Evolutionary conservation across 2,113 vertebrate genomes (phyloP).

Genomic region (Drymodes brunneopygia): DNA sequence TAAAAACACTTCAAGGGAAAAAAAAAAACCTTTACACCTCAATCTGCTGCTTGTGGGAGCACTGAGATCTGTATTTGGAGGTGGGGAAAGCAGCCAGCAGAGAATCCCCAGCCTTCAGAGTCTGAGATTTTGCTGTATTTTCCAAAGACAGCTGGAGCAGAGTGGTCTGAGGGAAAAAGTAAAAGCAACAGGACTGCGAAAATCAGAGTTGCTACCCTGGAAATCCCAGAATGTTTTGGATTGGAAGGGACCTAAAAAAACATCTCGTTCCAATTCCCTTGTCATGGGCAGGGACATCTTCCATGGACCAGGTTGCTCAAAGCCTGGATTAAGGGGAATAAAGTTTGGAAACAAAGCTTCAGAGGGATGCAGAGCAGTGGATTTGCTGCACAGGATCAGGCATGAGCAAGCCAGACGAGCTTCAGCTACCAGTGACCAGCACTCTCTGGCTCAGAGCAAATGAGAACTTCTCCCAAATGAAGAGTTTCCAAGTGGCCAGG

Average conservation of each 20-base stretch:
- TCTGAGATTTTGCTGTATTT: background rate
- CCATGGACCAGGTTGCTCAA: fast-evolving
- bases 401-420: background rate
- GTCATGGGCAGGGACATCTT: background rate
- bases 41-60: background rate
- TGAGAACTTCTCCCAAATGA: background rate
- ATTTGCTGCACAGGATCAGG: background rate
- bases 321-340: background rate
- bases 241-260: background rate
- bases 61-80: background rate
- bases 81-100: background rate
- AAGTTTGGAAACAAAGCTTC: background rate
- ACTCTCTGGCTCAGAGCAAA: background rate
- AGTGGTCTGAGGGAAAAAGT: background rate
- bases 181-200: background rate
- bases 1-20: background rate
- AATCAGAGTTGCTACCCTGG: background rate
- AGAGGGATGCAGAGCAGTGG: background rate
- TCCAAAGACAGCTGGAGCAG: background rate
- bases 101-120: background rate
- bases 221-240: background rate
- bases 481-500: background rate
- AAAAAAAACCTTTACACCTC: background rate
- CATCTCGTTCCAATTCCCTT: background rate
- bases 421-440: background rate